Base-by-base conservation (phyloP, 2,113 vertebrate genomes). In the Platichthys flesus region DNA sequence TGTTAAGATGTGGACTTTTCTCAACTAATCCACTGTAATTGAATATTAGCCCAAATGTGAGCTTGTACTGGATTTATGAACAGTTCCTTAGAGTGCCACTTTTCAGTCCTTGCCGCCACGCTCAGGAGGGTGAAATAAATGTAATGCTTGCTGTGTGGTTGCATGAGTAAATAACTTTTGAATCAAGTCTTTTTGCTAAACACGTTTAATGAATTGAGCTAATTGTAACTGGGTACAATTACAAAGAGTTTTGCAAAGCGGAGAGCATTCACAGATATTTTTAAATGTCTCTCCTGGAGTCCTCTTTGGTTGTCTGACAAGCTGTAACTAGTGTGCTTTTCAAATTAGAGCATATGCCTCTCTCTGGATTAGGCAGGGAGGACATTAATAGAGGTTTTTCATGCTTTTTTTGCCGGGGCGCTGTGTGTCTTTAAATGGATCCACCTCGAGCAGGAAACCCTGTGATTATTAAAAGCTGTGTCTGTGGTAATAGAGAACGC, bases 191-290 rank as follows among this genome's bases (percentile, higher is more conserved):
- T 76, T 18, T 81, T 76, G 73, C 85, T 92, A 91, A 92, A 90
- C 88, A 76, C 72, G 58, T 92, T 87, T 88, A 93, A 91, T 91
- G 85, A 93, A 89, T 90, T 88, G 78, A 82, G 81, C 79, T 92
- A 92, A 93, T 93, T 93, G 83, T 92, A 92, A 94, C 90, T 92
- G 79, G 74, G 75, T 62, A 85, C 90, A 93, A 92, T 93, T 91
- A 93, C 67, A 79, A 84, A 76, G 79, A 86, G 85, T 90, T 85
- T 85, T 54, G 73, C 76, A 84, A 85, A 86, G 86, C 65, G 12
- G 59, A 88, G 85, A 83, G 55, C 71, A 86, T 88, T 77, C 67
- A 73, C 14, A 45, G 83, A 77, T 88, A 81, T 90, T 89, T 93
- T 85, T 88, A 76, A 88, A 81, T 74, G 78, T 86, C 80, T 90